Conservation (phyloP, 2,113 vertebrate species). For the Lipotes vexillifer region DNA sequence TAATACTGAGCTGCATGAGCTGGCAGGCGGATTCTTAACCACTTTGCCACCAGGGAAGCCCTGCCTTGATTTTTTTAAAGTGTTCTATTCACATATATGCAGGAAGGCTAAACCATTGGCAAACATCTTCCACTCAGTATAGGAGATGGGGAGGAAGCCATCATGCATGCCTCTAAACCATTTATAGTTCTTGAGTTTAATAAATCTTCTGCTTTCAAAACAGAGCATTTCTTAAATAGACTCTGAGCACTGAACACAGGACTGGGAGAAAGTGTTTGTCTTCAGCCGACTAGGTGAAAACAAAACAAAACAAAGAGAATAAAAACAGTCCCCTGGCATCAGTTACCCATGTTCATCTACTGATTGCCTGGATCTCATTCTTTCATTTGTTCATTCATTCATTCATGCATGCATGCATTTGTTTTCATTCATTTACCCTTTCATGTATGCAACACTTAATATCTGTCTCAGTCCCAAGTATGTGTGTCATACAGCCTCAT, state of each 20-base stretch:
- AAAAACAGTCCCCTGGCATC: not conserved
- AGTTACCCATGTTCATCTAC: not conserved
- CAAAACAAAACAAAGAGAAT: not conserved
- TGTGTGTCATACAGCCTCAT: not conserved
- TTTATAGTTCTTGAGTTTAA: slow-evolving; percentile 40
- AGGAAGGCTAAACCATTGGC: not conserved
- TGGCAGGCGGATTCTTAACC: too few species aligned
- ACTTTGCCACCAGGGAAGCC: too few species aligned
- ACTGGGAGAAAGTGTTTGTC: not conserved
- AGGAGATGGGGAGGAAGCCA: not conserved
- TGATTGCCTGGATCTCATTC: not conserved
- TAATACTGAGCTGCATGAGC: too few species aligned
- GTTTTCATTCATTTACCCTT: not conserved
- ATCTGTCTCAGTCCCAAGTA: not conserved
- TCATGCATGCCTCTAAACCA: not conserved
- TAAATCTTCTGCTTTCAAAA: slow-evolving; percentile 10
- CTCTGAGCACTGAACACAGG: not conserved
- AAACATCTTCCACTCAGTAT: not conserved
- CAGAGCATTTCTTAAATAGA: not conserved
- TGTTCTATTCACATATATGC: not conserved
- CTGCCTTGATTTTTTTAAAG: not conserved
- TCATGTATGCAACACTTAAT: not conserved
- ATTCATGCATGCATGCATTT: not conserved
- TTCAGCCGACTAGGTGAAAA: not conserved
- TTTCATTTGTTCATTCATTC: not conserved